Conservation (phyloP, 2,888 invertebrate species). For the Hydrotaea cyrtoneurina region DNA sequence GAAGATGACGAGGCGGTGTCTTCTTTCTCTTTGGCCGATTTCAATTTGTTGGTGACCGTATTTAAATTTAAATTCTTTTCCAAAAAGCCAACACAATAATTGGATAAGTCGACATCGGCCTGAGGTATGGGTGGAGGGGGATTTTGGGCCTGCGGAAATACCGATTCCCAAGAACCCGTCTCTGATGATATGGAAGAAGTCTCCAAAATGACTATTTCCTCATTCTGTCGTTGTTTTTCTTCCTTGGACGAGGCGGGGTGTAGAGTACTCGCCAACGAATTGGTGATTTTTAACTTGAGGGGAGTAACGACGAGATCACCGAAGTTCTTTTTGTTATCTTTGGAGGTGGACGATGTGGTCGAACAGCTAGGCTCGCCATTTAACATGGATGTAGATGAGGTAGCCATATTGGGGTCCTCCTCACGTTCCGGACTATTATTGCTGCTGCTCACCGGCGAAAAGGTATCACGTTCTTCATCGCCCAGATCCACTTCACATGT, state of each 20-base stretch:
- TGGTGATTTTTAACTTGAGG: conserved; percentile 65
- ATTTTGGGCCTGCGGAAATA: conserved; percentile 81
- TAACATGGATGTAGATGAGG: conserved; percentile 41
- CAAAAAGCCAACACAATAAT: conserved; percentile 81
- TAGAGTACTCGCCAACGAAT: conserved; percentile 45
- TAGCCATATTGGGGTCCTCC: conserved; percentile 38
- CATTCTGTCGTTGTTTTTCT: conserved; percentile 84
- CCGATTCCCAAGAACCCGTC: conserved; percentile 85
- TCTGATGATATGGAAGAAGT: conserved; percentile 85
- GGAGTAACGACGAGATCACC: conserved; percentile 61
- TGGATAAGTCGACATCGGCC: conserved; percentile 76
- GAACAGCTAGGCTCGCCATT: conserved; percentile 45
- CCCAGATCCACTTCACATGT: conserved; percentile 79
- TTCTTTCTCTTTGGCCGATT: conserved; percentile 44
- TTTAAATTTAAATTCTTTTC: conserved; percentile 66
- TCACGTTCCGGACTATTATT: conserved; percentile 71
- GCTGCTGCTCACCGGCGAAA: conserved; percentile 77
- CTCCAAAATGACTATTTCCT: conserved; percentile 84
- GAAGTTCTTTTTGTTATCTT: conserved; percentile 74
- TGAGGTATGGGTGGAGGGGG: conserved; percentile 37
- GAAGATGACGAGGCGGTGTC: conserved; percentile 48
- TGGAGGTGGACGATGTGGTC: conserved; percentile 40
- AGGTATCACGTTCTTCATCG: conserved; percentile 80
- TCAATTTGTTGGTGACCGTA: conserved; percentile 42
- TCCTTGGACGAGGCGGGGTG: conserved; percentile 81